These are phyloP conservation scores for Dicyrtoma fusca DNA, from an alignment of 2,888 invertebrate species.

Conservation along the genomic window DNA sequence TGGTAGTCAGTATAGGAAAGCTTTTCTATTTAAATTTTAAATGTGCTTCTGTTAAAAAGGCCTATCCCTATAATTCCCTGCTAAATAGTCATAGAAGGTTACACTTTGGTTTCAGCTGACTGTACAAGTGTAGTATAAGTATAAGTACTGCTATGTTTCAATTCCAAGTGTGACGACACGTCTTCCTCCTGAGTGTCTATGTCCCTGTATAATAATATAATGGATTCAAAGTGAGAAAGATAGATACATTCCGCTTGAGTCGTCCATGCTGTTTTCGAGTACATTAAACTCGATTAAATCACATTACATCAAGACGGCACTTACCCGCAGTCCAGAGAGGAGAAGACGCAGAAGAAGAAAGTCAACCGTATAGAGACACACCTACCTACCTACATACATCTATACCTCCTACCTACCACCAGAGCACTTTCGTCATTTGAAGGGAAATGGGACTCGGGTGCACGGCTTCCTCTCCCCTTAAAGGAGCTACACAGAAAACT, in stretches of 20 bases:
- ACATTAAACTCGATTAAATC: conserved; percentile 33
- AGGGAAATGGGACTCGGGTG: no score
- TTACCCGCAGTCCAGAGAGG: background rate
- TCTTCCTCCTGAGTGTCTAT: no score
- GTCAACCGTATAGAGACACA: background rate
- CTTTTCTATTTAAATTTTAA: no score
- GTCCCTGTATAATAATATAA: no score
- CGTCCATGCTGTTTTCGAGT: conserved; percentile 26
- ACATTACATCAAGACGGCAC: conserved; percentile 23
- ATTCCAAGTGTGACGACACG: no score
- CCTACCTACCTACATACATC: background rate
- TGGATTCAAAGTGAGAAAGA: background rate
- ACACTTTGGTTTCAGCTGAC: no score
- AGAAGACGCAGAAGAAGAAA: background rate
- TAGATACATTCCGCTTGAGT: conserved; percentile 6
- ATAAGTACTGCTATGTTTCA: no score
- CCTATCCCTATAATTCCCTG: no score
- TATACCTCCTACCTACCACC: background rate
- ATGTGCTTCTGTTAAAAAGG: no score
- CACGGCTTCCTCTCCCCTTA: conserved; percentile 3
- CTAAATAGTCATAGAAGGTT: no score
- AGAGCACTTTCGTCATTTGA: background rate
- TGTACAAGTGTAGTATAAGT: no score
- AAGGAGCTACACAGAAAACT: background rate
- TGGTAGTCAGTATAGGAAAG: no score